phyloP scores from a whole-genome alignment of 37 sponge, comb jelly and placozoan genomes.

The Theonella swinhoei region DNA sequence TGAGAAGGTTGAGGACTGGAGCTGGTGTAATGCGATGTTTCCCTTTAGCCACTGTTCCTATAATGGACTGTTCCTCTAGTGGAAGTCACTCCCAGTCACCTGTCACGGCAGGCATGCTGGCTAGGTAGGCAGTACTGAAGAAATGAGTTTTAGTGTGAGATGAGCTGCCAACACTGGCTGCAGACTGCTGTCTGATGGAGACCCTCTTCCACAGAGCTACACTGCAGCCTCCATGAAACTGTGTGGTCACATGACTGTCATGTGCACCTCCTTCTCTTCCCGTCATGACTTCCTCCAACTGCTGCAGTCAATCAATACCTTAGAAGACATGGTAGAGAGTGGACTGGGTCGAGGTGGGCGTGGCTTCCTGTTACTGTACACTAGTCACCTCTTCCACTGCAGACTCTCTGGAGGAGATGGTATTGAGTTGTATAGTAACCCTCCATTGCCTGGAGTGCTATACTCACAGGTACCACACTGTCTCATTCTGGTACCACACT shows the following conservation, averaged over 20 bases:
- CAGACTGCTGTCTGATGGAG: neutral
- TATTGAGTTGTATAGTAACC: neutral
- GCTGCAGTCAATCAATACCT: neutral
- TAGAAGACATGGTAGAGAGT: neutral
- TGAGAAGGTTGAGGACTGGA: too few species aligned
- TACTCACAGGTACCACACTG: neutral
- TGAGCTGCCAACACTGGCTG: neutral
- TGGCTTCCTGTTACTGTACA: too few species aligned
- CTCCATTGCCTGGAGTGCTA: neutral
- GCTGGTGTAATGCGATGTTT: neutral
- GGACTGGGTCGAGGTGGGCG: too few species aligned
- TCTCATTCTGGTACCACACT: too few species aligned
- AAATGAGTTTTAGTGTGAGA: neutral
- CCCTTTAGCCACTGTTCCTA: neutral
- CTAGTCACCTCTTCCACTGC: neutral
- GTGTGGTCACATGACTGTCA: neutral
- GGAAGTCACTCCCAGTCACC: neutral
- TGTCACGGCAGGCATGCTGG: neutral
- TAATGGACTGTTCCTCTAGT: neutral
- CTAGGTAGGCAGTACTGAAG: too few species aligned
- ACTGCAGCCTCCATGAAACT: neutral
- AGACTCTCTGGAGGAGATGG: neutral
- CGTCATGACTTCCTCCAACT: neutral
- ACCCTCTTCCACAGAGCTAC: neutral
- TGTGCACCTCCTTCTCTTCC: neutral